Evolutionary conservation across 2,113 vertebrate genomes (phyloP), one percentile per base, ranked within the genome.

Genomic region (Archilochus colubris): DNA sequence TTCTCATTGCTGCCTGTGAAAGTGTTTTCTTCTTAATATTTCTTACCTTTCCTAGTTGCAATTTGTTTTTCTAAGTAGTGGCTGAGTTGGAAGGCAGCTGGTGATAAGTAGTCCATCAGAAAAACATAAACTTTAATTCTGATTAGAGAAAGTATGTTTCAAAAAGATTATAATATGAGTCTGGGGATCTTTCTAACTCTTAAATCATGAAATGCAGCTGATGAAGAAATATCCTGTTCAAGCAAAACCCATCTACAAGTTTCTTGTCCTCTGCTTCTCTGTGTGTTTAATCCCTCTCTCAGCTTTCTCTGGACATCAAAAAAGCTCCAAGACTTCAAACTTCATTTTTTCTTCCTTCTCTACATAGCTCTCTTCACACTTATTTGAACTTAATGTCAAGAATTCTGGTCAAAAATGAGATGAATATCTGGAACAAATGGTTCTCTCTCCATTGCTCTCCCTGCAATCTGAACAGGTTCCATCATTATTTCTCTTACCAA

Each of bases 1-100:
- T 86, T 91, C 64, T 80, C 59, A 92, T 40, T 50, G 9, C 50
- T 94, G 22, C 33, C 63, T 66, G 48, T 6, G 31, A 96, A 77
- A 36, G 23, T 1, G 1, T 25, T 31, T 84, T 82, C 74, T 54
- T 78, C 44, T 93, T 55, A 38, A 28, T 61, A 7, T 66, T 77
- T 67, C 44, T 82, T 27, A 59, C 3, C 4, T 15, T 3, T 62
- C 30, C 14, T 54, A 13, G 20, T 27, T 92, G 9, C 43, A 85
- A 61, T 86, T 54, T 40, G 11, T 78, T 88, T 78, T 19, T 58
- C 30, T 15, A 5, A 69, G 54, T 10, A 48, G 31, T 11, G 58
- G 8, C 17, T 28, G 15, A 3, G 9, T 14, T 81, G 11, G 13
- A 86, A 93, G 67, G 17, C 8, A 82, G 14, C 11, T 70, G 19